These are phyloP conservation scores for Plutella xylostella DNA, from an alignment of 2,888 invertebrate genomes.

Conservation along the genomic window DNA sequence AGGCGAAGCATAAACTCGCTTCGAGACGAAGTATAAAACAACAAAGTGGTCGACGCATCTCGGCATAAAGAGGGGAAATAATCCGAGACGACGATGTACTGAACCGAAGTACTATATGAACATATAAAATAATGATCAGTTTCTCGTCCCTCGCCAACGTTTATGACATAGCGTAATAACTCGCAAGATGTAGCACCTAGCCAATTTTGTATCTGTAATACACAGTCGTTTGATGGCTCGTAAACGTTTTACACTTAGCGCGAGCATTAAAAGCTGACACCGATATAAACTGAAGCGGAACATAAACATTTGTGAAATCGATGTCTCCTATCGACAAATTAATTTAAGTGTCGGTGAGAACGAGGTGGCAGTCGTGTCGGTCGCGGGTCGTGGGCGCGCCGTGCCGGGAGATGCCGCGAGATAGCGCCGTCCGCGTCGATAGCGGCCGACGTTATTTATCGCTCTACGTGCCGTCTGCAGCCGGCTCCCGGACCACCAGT, in stretches of 20 bases:
- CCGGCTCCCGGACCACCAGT: constrained; percentile 5
- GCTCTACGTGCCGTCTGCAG: constrained; percentile 18
- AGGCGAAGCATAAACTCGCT: constrained; percentile 57
- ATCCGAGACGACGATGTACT: constrained; percentile 47
- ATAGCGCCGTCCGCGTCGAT: constrained; percentile 35
- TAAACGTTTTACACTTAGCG: not conserved
- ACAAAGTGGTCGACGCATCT: constrained; percentile 65
- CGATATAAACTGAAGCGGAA: constrained; percentile 22
- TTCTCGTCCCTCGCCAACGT: constrained; percentile 34
- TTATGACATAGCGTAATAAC: constrained; percentile 30
- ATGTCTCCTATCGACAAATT: constrained; percentile 40
- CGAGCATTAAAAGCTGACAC: constrained; percentile 22
- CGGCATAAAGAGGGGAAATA: constrained; percentile 54
- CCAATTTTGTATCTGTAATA: not conserved
- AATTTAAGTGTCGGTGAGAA: constrained; percentile 34
- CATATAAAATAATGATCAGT: constrained; percentile 56
- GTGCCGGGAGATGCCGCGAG: constrained; percentile 36
- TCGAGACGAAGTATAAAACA: constrained; percentile 62
- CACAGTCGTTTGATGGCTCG: not conserved
- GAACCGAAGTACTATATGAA: constrained; percentile 44
- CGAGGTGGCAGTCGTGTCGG: constrained; percentile 32
- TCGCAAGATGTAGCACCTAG: not conserved
- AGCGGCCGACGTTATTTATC: constrained; percentile 38
- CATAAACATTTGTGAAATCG: constrained; percentile 28
- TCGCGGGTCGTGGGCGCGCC: not conserved